Evolutionary conservation across 1,140 invertebrate species (phyloP).

Genomic region (Drosophila serrata): DNA sequence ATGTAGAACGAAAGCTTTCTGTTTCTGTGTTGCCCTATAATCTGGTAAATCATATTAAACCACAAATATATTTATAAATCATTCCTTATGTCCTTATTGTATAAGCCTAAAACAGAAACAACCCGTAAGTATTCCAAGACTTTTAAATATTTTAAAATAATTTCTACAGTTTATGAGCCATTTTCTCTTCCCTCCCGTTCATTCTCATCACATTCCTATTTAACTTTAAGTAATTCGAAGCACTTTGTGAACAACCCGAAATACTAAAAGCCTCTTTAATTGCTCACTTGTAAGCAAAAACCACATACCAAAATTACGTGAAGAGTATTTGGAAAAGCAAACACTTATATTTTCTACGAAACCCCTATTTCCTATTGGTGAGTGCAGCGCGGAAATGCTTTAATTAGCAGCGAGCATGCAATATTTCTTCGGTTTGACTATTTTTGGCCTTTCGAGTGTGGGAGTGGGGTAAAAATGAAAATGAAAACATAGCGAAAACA

Average conservation of each 20-base stretch:
- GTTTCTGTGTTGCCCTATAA: neutral
- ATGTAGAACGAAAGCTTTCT: neutral
- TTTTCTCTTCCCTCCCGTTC: neutral
- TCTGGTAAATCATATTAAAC: neutral
- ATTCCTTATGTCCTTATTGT: no score
- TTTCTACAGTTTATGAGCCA: neutral
- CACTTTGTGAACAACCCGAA: slow-evolving; percentile 1
- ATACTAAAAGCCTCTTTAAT: slow-evolving; percentile 7
- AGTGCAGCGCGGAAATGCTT: slow-evolving; percentile 67
- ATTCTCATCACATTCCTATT: neutral
- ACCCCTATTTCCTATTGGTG: slow-evolving; percentile 3
- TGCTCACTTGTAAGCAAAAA: slow-evolving; percentile 1
- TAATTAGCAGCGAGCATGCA: slow-evolving; percentile 67
- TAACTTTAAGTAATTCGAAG: slow-evolving; percentile 2
- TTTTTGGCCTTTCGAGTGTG: slow-evolving; percentile 13
- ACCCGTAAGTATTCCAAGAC: neutral
- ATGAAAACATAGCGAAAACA: slow-evolving; percentile 43
- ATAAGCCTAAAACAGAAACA: no score
- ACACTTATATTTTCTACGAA: slow-evolving; percentile 8
- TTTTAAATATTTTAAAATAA: neutral
- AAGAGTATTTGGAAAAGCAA: slow-evolving; percentile 15
- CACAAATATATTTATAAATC: no score
- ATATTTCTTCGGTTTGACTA: slow-evolving; percentile 38
- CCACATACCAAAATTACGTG: slow-evolving; percentile 8
- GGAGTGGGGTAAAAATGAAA: slow-evolving; percentile 12